Conservation (phyloP, 2,888 invertebrate genomes). For the Rotaria macrura region DNA sequence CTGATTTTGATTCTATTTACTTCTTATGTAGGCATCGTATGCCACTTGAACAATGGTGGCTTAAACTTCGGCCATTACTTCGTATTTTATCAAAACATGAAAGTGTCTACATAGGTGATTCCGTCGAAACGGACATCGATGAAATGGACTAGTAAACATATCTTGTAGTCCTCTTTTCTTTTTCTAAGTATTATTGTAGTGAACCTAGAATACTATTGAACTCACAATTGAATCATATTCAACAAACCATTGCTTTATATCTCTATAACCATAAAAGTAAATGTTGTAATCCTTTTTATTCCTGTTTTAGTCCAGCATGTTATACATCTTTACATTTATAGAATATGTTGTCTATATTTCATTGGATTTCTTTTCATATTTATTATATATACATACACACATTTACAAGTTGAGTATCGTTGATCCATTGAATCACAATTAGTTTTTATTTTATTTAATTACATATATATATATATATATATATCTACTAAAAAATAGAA, state of each 20-base stretch:
- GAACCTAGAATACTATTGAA: not conserved
- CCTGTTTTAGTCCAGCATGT: not conserved
- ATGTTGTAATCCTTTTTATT: not conserved
- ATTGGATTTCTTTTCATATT: not conserved
- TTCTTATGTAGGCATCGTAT: slow-evolving; percentile 40
- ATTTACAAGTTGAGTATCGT: not conserved
- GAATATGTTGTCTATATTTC: not conserved
- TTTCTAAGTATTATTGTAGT: not conserved
- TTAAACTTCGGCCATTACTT: slow-evolving; percentile 77
- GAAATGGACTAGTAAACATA: not conserved
- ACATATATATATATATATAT: too few relatives aligned
- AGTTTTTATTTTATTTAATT: not conserved
- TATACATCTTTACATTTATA: not conserved
- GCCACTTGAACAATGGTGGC: slow-evolving; percentile 66
- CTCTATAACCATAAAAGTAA: not conserved
- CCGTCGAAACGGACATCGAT: not conserved
- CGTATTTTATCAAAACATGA: slow-evolving; percentile 82
- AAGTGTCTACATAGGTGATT: slow-evolving; percentile 42
- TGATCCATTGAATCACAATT: not conserved
- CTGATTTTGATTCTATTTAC: too few relatives aligned
- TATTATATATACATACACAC: not conserved
- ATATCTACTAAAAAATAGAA: not conserved
- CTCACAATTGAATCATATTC: not conserved
- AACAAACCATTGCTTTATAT: not conserved
- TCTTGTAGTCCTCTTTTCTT: not conserved